Evolutionary conservation across 2,888 invertebrate species (phyloP).

Genomic region (Meghimatium bilineatum): DNA sequence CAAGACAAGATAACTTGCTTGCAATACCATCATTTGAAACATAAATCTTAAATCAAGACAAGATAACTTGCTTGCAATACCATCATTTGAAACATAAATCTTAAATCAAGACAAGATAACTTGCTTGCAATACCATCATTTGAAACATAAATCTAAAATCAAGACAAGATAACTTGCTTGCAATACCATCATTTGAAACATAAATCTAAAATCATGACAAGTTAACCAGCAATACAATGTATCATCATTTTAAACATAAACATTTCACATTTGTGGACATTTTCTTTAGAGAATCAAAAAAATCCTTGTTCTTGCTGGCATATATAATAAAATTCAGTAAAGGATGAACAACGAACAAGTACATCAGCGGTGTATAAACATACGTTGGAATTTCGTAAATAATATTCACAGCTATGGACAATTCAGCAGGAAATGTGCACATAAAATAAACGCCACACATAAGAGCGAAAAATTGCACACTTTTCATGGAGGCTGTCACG

Average conservation of each 20-base stretch:
- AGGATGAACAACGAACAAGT: not conserved
- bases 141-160: too few relatives aligned
- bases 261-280: not conserved
- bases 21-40: too few relatives aligned
- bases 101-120: too few relatives aligned
- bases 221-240: too few relatives aligned
- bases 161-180: too few relatives aligned
- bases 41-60: too few relatives aligned
- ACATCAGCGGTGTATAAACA: not conserved
- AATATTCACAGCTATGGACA: not conserved
- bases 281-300: not conserved
- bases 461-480: conserved; percentile 18
- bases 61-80: too few relatives aligned
- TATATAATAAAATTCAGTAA: not conserved
- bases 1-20: too few relatives aligned
- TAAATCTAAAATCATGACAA: too few relatives aligned
- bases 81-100: too few relatives aligned
- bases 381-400: not conserved
- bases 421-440: not conserved
- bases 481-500: not conserved
- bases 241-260: not conserved
- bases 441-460: not conserved
- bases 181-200: too few relatives aligned
- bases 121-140: too few relatives aligned
- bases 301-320: conserved; percentile 4